These are phyloP conservation scores for Hartigia nigra DNA, from an alignment of 2,888 invertebrate genomes.

Conservation along the genomic window DNA sequence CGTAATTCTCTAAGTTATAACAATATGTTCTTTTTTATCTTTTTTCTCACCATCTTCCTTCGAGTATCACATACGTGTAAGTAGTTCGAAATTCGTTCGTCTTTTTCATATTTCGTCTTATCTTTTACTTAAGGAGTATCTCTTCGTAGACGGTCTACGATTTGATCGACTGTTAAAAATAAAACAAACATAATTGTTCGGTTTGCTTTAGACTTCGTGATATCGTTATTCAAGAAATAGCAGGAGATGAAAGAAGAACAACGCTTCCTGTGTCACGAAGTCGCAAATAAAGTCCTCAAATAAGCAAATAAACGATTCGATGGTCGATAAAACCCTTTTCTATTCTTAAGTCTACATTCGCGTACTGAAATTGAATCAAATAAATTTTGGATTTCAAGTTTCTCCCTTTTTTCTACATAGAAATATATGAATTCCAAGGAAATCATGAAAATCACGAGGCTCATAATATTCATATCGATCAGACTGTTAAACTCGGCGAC, in stretches of 20 bases:
- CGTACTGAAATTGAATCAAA: conserved; percentile 27
- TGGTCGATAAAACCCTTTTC: background rate
- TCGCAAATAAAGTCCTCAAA: background rate
- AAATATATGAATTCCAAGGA: too few relatives aligned
- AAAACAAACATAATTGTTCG: background rate
- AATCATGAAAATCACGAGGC: background rate
- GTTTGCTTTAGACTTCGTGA: background rate
- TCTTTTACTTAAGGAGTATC: conserved; percentile 26
- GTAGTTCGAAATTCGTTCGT: conserved; percentile 23
- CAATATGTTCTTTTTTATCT: background rate
- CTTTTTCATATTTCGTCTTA: conserved; percentile 22
- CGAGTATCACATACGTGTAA: conserved; percentile 35
- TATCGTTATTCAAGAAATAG: too few relatives aligned
- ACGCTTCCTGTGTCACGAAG: background rate
- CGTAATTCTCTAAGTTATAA: conserved; percentile 9
- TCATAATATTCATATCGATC: conserved; percentile 12
- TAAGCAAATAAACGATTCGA: background rate
- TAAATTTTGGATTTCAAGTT: background rate
- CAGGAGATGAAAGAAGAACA: background rate
- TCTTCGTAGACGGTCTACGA: conserved; percentile 23
- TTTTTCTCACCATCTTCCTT: conserved; percentile 15
- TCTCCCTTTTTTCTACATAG: background rate
- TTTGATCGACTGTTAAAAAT: background rate
- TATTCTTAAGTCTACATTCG: conserved; percentile 26
- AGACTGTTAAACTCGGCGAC: conserved; percentile 37